Evolutionary conservation across 2,888 invertebrate genomes (phyloP), one percentile per base, ranked within the genome.

Genomic region (Gastracanthus pulcherrimus): DNA sequence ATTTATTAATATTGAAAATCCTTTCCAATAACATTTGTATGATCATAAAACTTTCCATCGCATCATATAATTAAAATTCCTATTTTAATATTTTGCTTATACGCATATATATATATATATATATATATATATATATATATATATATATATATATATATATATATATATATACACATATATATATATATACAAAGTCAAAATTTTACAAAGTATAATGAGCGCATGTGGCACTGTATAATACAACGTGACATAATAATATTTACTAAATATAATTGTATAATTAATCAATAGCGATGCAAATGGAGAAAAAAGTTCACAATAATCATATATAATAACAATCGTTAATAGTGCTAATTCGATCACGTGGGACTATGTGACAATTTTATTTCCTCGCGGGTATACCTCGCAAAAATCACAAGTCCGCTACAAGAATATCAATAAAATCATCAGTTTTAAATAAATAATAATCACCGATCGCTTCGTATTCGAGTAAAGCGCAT

Each of bases 181-280:
- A n/a, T n/a, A n/a, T n/a, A n/a, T n/a, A n/a, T n/a, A n/a, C n/a
- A n/a, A n/a, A n/a, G n/a, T n/a, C n/a, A n/a, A n/a, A n/a, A n/a
- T n/a, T n/a, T n/a, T n/a, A n/a, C n/a, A n/a, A 80, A 80, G 69
- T 72, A 67, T 74, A 78, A 74, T 80, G 62, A 76, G 78, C 74
- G 70, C 81, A 78, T 45, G 83, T 78, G 81, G 81, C 78, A 80
- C 81, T 83, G 74, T 82, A 83, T 78, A 76, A 78, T 81, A 83
- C 81, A 81, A 83, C 51, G 77, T 81, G 77, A 74, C 48, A 76
- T 75, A 70, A 74, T 77, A 34, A 64, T 82, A 77, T 80, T 77
- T 77, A 48, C 62, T 66, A 64, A 64, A 76, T 76, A 64, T 76
- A 69, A 82, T 71, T 74, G 67, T 76, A 72, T 74, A 78, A 81